Evolutionary conservation across 1,140 invertebrate genomes (phyloP), one percentile per base, ranked within the genome.

Genomic region (Drosophila orosa): DNA sequence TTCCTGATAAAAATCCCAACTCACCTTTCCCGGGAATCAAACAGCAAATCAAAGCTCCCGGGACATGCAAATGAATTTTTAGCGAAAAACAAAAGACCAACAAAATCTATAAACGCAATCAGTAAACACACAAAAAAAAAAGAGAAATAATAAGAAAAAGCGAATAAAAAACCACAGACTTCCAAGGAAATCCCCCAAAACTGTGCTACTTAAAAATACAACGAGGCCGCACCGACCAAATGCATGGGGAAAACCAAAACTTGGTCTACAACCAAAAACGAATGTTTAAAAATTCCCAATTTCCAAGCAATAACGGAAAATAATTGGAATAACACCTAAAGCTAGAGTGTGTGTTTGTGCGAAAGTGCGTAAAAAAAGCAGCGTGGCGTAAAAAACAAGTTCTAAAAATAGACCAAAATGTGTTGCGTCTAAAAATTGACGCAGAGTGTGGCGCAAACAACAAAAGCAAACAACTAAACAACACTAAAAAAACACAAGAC

Each of bases 171-270:
- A 81, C 79, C 74, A 57, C 80, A 72, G 48, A 86, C 78, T 81
- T 81, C 77, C 57, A 61, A 72, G 69, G 63, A 74, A 80, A 74
- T 80, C 83, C 75, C 75, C 58, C 63, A 86, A 86, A 86, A 86
- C 80, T 89, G 80, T 87, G 84, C 84, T 89, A 87, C 62, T 78
- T 69, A 71, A 80, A 78, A 69, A 79, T 59, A 68, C 60, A 58
- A 66, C 55, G 57, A 73, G 60, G 63, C 48, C 62, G 44, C 29
- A 22, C 19, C 24, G n/a, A 58, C 37, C 17, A 35, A 71, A 33
- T 37, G 35, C 47, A 37, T 10, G 15, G 25, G 3, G 68, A 57
- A 80, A 72, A 33, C 33, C 45, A 25, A 56, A 69, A n/a, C n/a
- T n/a, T n/a, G n/a, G n/a, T n/a, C n/a, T n/a, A n/a, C n/a, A n/a